These are phyloP conservation scores for Gasterosteus nipponicus DNA, from an alignment of 2,113 vertebrate genomes.

Conservation along the genomic window DNA sequence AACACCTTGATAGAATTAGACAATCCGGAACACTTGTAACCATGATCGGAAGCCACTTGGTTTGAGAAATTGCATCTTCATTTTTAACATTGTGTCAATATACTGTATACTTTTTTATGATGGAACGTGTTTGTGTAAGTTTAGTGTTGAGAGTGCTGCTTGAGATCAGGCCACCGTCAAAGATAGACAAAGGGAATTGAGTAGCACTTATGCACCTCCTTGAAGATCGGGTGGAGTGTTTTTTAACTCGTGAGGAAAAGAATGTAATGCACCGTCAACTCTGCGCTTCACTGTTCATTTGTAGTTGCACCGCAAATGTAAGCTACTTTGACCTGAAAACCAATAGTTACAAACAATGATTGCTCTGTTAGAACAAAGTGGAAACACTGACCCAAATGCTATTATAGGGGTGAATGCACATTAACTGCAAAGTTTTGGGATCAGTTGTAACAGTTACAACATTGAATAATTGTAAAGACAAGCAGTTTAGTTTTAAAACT, in stretches of 20 bases:
- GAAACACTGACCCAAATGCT: not conserved
- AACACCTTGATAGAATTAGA: conserved; percentile 13
- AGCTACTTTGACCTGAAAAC: not conserved
- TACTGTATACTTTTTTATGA: not conserved
- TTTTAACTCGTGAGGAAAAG: not conserved
- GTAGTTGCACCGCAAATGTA: not conserved
- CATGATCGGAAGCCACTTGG: not conserved
- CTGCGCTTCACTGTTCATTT: not conserved
- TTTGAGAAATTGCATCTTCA: conserved; percentile 10
- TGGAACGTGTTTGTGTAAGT: not conserved
- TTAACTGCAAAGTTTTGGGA: not conserved
- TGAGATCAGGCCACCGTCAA: not conserved
- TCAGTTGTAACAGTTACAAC: not conserved
- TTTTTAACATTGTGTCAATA: not conserved
- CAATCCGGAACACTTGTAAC: not conserved
- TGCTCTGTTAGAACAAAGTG: not conserved
- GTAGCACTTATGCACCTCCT: not conserved
- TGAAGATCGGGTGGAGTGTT: not conserved
- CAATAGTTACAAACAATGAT: not conserved
- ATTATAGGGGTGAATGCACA: not conserved
- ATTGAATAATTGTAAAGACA: not conserved
- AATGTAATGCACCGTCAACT: not conserved
- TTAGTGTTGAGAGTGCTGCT: not conserved
- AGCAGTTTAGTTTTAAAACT: not conserved
- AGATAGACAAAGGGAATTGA: not conserved